Conservation (phyloP, 2,113 vertebrate genomes). For the Hypocryptadius cinnamomeus region DNA sequence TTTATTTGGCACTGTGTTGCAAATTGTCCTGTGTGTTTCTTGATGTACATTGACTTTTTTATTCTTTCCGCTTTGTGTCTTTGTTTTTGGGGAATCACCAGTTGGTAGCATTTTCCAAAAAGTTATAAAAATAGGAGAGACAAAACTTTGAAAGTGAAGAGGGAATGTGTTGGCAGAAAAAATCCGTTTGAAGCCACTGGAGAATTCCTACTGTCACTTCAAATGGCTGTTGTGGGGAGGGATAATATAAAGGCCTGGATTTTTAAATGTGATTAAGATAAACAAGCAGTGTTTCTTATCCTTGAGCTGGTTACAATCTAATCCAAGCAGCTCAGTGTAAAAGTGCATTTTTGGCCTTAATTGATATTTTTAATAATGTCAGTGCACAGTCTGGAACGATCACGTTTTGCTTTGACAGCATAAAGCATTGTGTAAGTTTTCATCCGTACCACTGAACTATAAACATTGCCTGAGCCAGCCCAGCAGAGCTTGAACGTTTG, state of each 20-base stretch:
- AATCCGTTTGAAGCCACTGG: neutral
- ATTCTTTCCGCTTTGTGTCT: neutral
- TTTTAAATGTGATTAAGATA: conserved; percentile 58
- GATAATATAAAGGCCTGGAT: conserved; percentile 6
- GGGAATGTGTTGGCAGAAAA: neutral
- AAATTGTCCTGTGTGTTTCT: neutral
- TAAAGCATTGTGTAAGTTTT: conserved; percentile 51
- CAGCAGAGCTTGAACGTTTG: conserved; percentile 29
- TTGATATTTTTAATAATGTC: conserved; percentile 63
- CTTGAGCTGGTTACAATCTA: conserved; percentile 48
- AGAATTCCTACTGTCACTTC: conserved; percentile 36
- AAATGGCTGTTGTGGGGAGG: conserved; percentile 15
- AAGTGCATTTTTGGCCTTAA: conserved; percentile 65
- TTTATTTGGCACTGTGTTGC: neutral
- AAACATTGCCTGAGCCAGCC: conserved; percentile 38
- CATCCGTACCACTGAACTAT: conserved; percentile 14
- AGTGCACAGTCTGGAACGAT: conserved; percentile 30
- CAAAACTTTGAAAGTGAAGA: neutral
- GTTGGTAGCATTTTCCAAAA: neutral
- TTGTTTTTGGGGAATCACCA: neutral
- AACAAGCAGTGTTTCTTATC: conserved; percentile 58
- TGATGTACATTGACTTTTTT: neutral
- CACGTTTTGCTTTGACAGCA: conserved; percentile 58
- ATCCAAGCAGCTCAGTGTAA: conserved; percentile 54
- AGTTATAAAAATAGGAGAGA: neutral